Conservation (phyloP, 2,888 invertebrate genomes). For the Bhutanitis thaidina region DNA sequence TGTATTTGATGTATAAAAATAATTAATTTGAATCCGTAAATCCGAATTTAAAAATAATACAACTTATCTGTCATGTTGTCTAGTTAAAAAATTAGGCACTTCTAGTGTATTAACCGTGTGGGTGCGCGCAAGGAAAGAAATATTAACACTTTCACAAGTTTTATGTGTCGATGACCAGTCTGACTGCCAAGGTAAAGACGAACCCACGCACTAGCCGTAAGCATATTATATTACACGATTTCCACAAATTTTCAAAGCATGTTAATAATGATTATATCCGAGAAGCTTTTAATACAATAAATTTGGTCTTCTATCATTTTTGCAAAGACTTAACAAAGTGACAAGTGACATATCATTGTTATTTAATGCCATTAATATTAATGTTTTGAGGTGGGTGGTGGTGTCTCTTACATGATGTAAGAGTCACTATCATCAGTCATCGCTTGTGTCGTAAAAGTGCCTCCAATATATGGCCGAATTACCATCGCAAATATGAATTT, state of each 20-base stretch:
- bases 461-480: too few species aligned
- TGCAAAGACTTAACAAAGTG: not conserved
- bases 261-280: not conserved
- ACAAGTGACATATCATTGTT: too few species aligned
- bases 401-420: too few species aligned
- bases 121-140: constrained; percentile 61
- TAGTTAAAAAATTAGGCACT: constrained; percentile 23
- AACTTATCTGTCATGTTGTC: not conserved
- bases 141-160: constrained; percentile 71
- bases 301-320: not conserved
- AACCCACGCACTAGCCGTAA: constrained; percentile 43
- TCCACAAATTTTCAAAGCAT: constrained; percentile 7
- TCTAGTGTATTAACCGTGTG: constrained; percentile 39
- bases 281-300: not conserved
- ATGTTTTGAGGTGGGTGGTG: too few species aligned
- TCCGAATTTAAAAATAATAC: not conserved
- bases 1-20: too few species aligned
- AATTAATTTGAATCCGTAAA: too few species aligned
- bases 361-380: too few species aligned
- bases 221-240: constrained; percentile 22
- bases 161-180: constrained; percentile 69
- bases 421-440: too few species aligned
- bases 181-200: constrained; percentile 45
- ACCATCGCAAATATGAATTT: too few species aligned
- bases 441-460: too few species aligned